Evolutionary conservation across 2,113 vertebrate genomes (phyloP).

Genomic region (Anguilla japonica): DNA sequence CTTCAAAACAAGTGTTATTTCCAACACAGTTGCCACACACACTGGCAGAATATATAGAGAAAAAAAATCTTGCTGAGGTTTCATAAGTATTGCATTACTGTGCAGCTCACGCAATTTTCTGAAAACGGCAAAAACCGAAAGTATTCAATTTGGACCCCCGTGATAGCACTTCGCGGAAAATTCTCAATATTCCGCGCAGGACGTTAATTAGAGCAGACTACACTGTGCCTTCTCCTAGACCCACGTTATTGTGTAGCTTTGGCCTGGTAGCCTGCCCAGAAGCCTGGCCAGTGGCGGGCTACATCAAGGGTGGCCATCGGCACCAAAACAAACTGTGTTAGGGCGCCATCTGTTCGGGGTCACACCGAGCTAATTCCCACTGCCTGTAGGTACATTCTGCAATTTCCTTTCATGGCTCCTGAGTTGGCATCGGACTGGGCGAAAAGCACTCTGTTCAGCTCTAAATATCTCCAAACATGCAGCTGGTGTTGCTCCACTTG

Average conservation of each 20-base stretch:
- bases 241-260: not conserved
- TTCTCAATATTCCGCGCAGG: not conserved
- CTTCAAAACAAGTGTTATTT: not conserved
- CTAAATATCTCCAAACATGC: constrained; percentile 59
- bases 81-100: not conserved
- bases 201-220: not conserved
- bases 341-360: constrained; percentile 35
- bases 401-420: constrained; percentile 47
- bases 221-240: not conserved
- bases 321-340: constrained; percentile 29
- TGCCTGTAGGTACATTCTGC: constrained; percentile 50
- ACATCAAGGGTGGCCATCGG: constrained; percentile 7
- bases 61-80: not conserved
- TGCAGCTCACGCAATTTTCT: not conserved
- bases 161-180: not conserved
- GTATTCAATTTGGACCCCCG: not conserved
- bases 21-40: not conserved
- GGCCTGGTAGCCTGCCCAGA: not conserved
- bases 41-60: not conserved
- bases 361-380: constrained; percentile 42
- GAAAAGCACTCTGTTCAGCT: constrained; percentile 50
- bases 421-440: constrained; percentile 57
- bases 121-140: not conserved
- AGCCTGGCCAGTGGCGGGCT: not conserved
- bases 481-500: constrained; percentile 57